Conservation (phyloP, 2,888 invertebrate genomes). For the Nymphalis urticae region DNA sequence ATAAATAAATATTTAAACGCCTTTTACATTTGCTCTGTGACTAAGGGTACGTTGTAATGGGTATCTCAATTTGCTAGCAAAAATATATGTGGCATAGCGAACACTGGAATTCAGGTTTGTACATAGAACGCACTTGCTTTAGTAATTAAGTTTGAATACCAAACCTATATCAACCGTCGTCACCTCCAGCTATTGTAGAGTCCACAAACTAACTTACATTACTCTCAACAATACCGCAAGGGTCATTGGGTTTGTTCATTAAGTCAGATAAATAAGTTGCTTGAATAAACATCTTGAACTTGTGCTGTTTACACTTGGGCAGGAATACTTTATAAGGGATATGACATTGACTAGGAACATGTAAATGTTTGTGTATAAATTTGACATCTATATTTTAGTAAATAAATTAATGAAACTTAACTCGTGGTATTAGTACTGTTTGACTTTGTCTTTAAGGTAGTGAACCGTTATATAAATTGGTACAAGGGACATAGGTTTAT, state of each 20-base stretch:
- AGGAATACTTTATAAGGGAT: neutral
- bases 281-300: conserved; percentile 3
- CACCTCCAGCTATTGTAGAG: conserved; percentile 30
- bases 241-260: conserved; percentile 18
- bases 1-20: no score
- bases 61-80: no score
- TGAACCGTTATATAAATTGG: no score
- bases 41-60: no score
- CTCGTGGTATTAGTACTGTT: no score
- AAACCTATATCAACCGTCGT: conserved; percentile 30
- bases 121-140: neutral
- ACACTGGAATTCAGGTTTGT: neutral
- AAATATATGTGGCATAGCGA: no score
- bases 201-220: conserved; percentile 24
- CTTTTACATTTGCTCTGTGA: no score
- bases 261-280: conserved; percentile 6
- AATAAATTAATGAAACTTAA: no score
- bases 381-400: neutral
- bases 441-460: no score
- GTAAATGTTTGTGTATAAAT: no score
- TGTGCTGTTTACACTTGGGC: neutral
- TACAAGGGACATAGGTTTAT: no score
- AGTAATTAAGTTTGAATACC: conserved; percentile 33
- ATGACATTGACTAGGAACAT: no score
- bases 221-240: conserved; percentile 18